Evolutionary conservation across 2,888 invertebrate genomes (phyloP).

Genomic region (Esperia sulphurella): DNA sequence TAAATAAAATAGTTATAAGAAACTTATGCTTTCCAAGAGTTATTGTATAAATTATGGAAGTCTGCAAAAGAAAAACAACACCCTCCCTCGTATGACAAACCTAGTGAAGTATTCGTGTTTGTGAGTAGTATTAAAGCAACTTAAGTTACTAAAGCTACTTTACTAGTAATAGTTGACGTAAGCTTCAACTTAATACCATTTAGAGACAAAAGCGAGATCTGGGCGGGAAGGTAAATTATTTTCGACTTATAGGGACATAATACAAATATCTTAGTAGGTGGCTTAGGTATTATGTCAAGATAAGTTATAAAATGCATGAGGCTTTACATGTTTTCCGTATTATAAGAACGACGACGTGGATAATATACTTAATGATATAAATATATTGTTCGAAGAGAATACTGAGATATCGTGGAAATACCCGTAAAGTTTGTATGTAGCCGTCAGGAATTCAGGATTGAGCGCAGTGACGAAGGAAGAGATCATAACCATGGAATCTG

Average conservation of each 20-base stretch:
- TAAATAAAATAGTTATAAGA: too few species aligned
- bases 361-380: too few species aligned
- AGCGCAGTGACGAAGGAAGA: too few species aligned
- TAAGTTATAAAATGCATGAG: constrained; percentile 28
- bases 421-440: too few species aligned
- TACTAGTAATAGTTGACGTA: constrained; percentile 27
- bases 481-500: too few species aligned
- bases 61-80: background rate
- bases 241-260: constrained; percentile 57
- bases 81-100: too few species aligned
- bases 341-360: background rate
- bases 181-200: constrained; percentile 28
- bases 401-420: too few species aligned
- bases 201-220: constrained; percentile 40
- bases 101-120: constrained; percentile 5
- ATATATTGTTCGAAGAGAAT: too few species aligned
- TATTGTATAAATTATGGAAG: too few species aligned
- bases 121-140: constrained; percentile 6
- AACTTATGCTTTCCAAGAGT: too few species aligned
- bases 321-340: background rate
- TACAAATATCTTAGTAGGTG: constrained; percentile 40
- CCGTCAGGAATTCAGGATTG: too few species aligned
- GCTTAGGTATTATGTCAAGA: constrained; percentile 24
- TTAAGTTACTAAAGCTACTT: constrained; percentile 2
- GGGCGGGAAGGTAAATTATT: constrained; percentile 38